A percentile compares a stretch with the other conserved stretches of the same genome.
phyloP scores from a whole-genome alignment of 2,888 invertebrate genomes.

The Pyrocoelia pectoralis region DNA sequence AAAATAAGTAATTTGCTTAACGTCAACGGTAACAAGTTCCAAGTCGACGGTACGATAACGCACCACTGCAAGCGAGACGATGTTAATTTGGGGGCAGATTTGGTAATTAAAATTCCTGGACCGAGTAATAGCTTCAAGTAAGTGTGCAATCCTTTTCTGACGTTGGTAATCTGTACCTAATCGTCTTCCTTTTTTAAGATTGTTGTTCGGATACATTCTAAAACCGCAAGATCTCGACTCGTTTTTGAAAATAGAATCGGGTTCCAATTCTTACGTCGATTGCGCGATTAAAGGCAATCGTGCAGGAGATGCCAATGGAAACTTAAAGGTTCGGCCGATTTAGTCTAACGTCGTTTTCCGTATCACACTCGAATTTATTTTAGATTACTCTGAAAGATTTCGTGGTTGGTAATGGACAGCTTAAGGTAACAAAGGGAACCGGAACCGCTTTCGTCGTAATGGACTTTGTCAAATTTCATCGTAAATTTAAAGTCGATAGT shows the following conservation, averaged over 20 bases:
- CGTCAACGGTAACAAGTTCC: slow-evolving; percentile 69
- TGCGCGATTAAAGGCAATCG: slow-evolving; percentile 63
- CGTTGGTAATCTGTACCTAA: too few species aligned
- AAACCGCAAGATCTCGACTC: slow-evolving; percentile 62
- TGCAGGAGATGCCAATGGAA: slow-evolving; percentile 60
- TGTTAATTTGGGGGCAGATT: slow-evolving; percentile 65
- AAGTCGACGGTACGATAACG: slow-evolving; percentile 66
- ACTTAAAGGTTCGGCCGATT: slow-evolving; percentile 65
- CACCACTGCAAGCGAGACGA: slow-evolving; percentile 66
- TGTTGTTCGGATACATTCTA: slow-evolving; percentile 61
- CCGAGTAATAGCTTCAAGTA: slow-evolving; percentile 67
- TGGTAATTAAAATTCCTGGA: slow-evolving; percentile 65
- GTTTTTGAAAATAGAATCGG: slow-evolving; percentile 63
- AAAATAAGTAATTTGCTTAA: slow-evolving; percentile 69
- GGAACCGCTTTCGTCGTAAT: slow-evolving; percentile 69
- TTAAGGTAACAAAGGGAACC: slow-evolving; percentile 69
- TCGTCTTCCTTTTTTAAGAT: slow-evolving; percentile 51
- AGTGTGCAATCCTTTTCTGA: slow-evolving; percentile 37
- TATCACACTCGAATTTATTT: background rate
- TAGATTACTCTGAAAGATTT: slow-evolving; percentile 64
- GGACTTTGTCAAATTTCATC: slow-evolving; percentile 67
- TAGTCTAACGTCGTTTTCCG: too few species aligned
- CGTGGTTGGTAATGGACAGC: slow-evolving; percentile 70
- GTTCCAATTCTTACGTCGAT: slow-evolving; percentile 64
- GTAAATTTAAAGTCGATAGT: slow-evolving; percentile 69